Percentiles rank a stretch among this genome's conserved stretches.
Conservation (phyloP, 1,140 invertebrate genomes). For the Acyrthosiphon pisum region DNA sequence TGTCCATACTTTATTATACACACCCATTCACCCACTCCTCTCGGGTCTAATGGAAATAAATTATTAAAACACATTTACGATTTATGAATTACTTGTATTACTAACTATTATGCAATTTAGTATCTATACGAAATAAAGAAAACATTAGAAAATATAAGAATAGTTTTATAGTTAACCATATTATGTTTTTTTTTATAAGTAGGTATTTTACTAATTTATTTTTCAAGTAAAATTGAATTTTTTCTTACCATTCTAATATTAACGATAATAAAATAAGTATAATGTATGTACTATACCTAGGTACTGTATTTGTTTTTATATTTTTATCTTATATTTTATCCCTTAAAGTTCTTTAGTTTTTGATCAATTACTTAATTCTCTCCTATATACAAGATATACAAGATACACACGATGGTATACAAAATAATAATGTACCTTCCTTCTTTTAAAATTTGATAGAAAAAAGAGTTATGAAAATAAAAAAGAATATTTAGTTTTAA, state of each 20-base stretch:
- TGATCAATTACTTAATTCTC: not conserved
- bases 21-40: constrained; percentile 12
- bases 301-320: too few relatives aligned
- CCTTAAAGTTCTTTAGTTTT: not conserved
- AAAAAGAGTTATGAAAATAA: not conserved
- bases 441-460: not conserved
- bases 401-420: too few relatives aligned
- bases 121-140: too few relatives aligned
- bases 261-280: not conserved
- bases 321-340: not conserved
- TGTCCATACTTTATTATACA: not conserved
- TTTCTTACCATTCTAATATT: not conserved
- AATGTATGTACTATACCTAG: not conserved
- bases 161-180: not conserved
- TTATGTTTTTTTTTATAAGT: not conserved
- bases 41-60: not conserved
- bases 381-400: too few relatives aligned
- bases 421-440: not conserved
- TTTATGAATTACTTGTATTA: not conserved
- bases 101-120: not conserved
- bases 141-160: too few relatives aligned
- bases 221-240: not conserved
- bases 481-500: not conserved
- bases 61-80: constrained; percentile 11
- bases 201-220: not conserved